Conservation (phyloP, 1,140 invertebrate genomes). For the Micrasema minimum region DNA sequence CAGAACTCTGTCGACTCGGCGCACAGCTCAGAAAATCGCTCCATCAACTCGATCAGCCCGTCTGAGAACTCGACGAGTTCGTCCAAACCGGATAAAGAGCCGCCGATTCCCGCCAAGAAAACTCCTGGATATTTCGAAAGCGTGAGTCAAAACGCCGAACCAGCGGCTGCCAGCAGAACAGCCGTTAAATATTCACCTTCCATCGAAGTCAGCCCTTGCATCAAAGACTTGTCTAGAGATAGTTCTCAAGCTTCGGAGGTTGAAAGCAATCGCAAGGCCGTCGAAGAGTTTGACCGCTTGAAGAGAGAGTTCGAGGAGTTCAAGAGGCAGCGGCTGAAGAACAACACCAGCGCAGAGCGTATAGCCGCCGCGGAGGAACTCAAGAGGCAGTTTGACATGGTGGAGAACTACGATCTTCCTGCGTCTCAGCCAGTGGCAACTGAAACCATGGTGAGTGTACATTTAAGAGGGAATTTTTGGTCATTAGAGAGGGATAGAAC, state of each 20-base stretch:
- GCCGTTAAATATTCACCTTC: too few relatives aligned
- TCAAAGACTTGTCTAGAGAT: not conserved
- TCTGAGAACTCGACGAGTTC: constrained; percentile 10
- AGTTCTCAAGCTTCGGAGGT: not conserved
- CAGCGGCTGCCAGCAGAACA: not conserved
- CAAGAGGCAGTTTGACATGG: constrained; percentile 42
- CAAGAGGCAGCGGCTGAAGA: constrained; percentile 11
- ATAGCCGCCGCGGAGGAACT: constrained; percentile 33
- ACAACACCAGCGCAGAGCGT: constrained; percentile 7
- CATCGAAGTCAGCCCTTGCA: too few relatives aligned
- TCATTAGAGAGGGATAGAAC: too few relatives aligned
- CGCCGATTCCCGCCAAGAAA: not conserved
- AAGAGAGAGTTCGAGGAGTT: constrained; percentile 35
- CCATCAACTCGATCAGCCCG: constrained; percentile 5
- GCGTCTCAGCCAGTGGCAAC: not conserved
- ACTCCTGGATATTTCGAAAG: constrained; percentile 15
- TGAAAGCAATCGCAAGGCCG: constrained; percentile 7
- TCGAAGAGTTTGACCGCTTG: constrained; percentile 28
- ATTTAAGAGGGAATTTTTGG: too few relatives aligned
- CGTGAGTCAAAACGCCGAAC: not conserved
- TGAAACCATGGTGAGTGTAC: constrained; percentile 16
- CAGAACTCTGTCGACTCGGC: constrained; percentile 14
- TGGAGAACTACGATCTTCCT: constrained; percentile 36
- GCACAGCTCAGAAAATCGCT: constrained; percentile 5
- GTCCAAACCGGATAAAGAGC: not conserved